phyloP scores from a whole-genome alignment of 2,797 vertebrate genomes.

The Sebastolobus alascanus region DNA sequence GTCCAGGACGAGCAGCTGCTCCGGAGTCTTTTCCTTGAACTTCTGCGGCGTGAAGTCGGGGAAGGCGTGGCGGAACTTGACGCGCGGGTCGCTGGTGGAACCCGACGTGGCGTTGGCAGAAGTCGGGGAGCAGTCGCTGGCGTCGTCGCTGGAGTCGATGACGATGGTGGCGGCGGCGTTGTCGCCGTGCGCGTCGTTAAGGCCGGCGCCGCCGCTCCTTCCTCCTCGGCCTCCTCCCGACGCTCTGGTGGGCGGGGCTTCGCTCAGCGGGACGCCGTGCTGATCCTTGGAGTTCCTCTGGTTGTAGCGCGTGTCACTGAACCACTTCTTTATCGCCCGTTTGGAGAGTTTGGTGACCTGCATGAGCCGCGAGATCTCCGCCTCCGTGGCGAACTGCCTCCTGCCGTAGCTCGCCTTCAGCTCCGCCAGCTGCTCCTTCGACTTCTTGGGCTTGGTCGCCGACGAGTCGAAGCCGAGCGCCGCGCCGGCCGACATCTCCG shows the following conservation, averaged over 20 bases:
- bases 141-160: slow-evolving; percentile 96
- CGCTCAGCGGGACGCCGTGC: slow-evolving; percentile 74
- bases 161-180: slow-evolving; percentile 87
- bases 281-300: slow-evolving; percentile 97
- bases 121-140: slow-evolving; percentile 71
- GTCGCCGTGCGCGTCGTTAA: slow-evolving; percentile 61
- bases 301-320: slow-evolving; percentile 98
- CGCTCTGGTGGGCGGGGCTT: background rate
- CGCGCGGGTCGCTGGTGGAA: slow-evolving; percentile 70
- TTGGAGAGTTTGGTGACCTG: slow-evolving; percentile 96
- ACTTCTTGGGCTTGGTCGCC: slow-evolving; percentile 93
- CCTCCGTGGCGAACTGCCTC: slow-evolving; percentile 93
- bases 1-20: slow-evolving; percentile 91
- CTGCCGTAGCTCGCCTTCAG: slow-evolving; percentile 96
- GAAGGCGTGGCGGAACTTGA: slow-evolving; percentile 89
- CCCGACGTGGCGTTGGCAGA: slow-evolving; percentile 37
- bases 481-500: slow-evolving; percentile 68
- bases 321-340: slow-evolving; percentile 99
- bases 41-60: slow-evolving; percentile 94
- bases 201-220: slow-evolving; percentile 3
- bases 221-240: background rate
- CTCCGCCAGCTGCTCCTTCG: slow-evolving; percentile 96
- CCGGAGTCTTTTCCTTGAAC: slow-evolving; percentile 95
- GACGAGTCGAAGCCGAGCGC: slow-evolving; percentile 83
- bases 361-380: slow-evolving; percentile 95